Percentiles rank a stretch among this genome's conserved stretches.
Evolutionary conservation across 2,113 vertebrate species (phyloP).

Genomic region (Collichthys lucidus): DNA sequence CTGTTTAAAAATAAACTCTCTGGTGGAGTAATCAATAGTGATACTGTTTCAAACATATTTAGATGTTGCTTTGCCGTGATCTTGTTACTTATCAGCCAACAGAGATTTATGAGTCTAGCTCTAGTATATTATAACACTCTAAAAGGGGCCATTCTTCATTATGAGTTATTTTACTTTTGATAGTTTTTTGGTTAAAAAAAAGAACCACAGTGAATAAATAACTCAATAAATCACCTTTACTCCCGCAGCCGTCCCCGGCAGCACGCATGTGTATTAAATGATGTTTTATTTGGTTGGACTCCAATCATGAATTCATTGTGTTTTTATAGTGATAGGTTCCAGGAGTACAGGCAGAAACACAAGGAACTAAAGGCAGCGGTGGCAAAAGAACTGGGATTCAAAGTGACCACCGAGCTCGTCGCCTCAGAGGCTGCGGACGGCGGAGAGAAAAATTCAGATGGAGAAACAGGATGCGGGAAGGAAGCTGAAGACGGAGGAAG

Average conservation of each 20-base stretch:
- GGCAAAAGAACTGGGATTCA: conserved; percentile 65
- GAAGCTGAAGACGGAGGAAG: conserved; percentile 55
- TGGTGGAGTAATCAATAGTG: too few species aligned
- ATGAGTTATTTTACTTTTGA: too few species aligned
- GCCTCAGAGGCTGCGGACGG: conserved; percentile 2
- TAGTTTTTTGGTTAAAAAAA: too few species aligned
- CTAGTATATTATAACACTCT: too few species aligned
- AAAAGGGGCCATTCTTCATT: too few species aligned
- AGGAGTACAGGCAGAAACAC: conserved; percentile 82
- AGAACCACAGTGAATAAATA: too few species aligned
- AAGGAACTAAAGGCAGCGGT: conserved; percentile 74
- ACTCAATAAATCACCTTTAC: background rate
- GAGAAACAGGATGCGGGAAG: conserved; percentile 49
- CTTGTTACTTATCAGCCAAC: too few species aligned
- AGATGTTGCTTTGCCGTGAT: too few species aligned
- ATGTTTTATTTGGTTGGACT: background rate
- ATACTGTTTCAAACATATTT: too few species aligned
- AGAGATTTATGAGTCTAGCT: too few species aligned
- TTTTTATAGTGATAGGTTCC: conserved; percentile 72
- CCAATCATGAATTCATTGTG: background rate
- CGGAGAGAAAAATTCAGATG: conserved; percentile 24
- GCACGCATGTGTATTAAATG: background rate
- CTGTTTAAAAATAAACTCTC: too few species aligned
- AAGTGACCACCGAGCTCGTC: background rate
- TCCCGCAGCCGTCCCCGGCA: background rate